Evolutionary conservation across 1,140 invertebrate species (phyloP).

Genomic region (Drosophila albomicans): DNA sequence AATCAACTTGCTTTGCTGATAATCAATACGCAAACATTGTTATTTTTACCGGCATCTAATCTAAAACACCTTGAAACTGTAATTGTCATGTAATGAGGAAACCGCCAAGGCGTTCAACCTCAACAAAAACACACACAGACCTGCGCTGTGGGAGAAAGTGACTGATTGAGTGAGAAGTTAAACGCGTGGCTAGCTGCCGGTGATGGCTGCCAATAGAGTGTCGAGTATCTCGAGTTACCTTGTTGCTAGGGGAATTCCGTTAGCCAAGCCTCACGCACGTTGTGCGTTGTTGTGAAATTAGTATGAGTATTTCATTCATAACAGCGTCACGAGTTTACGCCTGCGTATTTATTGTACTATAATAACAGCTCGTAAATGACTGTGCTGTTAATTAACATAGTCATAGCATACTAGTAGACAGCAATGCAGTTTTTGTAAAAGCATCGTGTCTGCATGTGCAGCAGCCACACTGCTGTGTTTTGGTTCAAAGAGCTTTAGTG

Average conservation of each 20-base stretch:
- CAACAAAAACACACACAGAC: not conserved
- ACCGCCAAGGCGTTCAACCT: constrained; percentile 44
- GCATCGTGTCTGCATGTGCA: not conserved
- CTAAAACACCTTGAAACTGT: constrained; percentile 59
- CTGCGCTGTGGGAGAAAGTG: constrained; percentile 56
- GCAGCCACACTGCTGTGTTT: not conserved
- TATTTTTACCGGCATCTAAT: constrained; percentile 49
- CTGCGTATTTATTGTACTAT: constrained; percentile 8
- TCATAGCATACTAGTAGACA: not conserved
- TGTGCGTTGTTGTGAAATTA: constrained; percentile 29
- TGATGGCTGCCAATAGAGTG: not conserved
- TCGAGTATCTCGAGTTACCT: constrained; percentile 25
- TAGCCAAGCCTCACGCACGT: constrained; percentile 39
- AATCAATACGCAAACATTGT: constrained; percentile 1
- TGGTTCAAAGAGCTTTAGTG: not conserved
- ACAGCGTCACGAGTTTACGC: constrained; percentile 29
- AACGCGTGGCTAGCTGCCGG: constrained; percentile 26
- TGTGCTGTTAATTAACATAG: constrained; percentile 9
- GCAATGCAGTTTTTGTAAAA: not conserved
- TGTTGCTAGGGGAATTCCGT: constrained; percentile 67
- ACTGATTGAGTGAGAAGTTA: constrained; percentile 4
- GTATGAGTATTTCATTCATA: constrained; percentile 42
- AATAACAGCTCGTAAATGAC: constrained; percentile 9
- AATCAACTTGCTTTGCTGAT: constrained; percentile 26
- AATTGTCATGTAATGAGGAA: constrained; percentile 70